Percentiles rank a stretch among this genome's conserved stretches.
Evolutionary conservation across 2,888 invertebrate genomes (phyloP).

Genomic region (Drosophila melanocephala): DNA sequence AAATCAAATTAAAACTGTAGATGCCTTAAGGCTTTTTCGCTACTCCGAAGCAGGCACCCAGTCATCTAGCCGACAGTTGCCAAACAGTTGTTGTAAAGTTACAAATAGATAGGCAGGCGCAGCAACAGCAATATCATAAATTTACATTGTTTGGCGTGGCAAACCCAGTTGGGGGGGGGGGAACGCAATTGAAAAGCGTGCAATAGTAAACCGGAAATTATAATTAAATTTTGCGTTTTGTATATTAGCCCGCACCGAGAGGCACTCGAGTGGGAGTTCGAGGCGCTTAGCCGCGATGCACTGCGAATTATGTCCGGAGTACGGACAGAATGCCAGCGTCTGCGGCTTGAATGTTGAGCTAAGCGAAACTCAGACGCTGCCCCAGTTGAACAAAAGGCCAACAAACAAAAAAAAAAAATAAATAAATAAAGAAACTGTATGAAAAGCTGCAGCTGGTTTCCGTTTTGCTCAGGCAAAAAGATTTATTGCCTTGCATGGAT

Average conservation of each 20-base stretch:
- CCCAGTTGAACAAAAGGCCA: constrained; percentile 41
- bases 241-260: constrained; percentile 25
- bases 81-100: constrained; percentile 1
- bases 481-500: constrained; percentile 70
- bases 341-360: constrained; percentile 60
- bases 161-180: neutral
- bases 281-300: constrained; percentile 31
- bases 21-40: neutral
- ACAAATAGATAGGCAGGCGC: neutral
- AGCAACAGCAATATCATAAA: constrained; percentile 14
- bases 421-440: constrained; percentile 36
- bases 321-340: constrained; percentile 15
- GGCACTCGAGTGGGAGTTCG: constrained; percentile 3
- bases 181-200: constrained; percentile 34
- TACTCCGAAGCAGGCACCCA: neutral
- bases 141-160: constrained; percentile 10
- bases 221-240: constrained; percentile 70
- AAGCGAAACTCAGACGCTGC: constrained; percentile 6
- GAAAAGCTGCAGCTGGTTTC: constrained; percentile 65
- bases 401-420: constrained; percentile 12
- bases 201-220: constrained; percentile 49
- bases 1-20: constrained; percentile 1
- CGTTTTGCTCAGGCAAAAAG: constrained; percentile 52
- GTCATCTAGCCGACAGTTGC: constrained; percentile 19
- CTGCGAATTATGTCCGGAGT: constrained; percentile 5